phyloP scores from a whole-genome alignment of 2,797 vertebrate species.

The Sebastolobus altivelis region DNA sequence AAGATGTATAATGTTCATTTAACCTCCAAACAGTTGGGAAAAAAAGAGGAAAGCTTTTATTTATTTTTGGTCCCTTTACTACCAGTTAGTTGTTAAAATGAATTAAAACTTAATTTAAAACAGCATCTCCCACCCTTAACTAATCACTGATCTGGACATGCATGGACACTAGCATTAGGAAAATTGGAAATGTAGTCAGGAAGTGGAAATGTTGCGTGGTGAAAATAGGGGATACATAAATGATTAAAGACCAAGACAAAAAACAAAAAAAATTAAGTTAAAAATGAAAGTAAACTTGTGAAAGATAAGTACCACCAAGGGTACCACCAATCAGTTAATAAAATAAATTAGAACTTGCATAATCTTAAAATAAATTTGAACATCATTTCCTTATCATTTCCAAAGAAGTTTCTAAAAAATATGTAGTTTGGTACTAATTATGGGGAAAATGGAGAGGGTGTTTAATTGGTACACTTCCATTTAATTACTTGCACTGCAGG shows the following conservation, averaged over 20 bases:
- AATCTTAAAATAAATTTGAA: background rate
- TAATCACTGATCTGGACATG: background rate
- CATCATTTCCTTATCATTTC: background rate
- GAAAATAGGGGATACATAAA: conserved; percentile 5
- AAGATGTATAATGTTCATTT: background rate
- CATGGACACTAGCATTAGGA: background rate
- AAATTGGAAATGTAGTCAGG: background rate
- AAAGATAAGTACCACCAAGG: background rate
- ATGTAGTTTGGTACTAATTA: conserved; percentile 6
- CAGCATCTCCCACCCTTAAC: background rate
- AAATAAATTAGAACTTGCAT: background rate
- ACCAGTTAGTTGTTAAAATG: background rate
- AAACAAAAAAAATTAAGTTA: background rate
- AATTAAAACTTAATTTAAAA: conserved; percentile 3
- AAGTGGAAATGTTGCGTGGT: background rate
- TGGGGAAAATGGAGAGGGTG: background rate
- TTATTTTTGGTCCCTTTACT: background rate
- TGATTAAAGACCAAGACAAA: background rate
- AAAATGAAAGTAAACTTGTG: background rate
- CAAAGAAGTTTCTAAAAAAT: background rate
- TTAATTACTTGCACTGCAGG: conserved; percentile 27
- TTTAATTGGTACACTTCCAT: conserved; percentile 7
- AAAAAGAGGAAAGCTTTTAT: background rate
- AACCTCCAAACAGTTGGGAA: background rate
- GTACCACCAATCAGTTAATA: background rate